Evolutionary conservation across 2,888 invertebrate species (phyloP).

Genomic region (Eristalis tenax): DNA sequence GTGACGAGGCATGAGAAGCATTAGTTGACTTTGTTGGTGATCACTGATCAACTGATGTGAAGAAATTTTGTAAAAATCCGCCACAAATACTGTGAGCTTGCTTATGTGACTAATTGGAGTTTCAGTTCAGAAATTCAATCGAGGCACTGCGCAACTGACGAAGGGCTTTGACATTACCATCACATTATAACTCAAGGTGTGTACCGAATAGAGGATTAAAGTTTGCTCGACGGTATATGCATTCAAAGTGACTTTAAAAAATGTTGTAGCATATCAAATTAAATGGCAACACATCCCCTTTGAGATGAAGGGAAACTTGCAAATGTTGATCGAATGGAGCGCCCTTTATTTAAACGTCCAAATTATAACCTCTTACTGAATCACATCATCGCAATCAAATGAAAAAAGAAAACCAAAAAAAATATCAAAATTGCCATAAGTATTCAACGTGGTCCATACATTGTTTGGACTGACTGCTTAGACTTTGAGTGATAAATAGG

Average conservation of each 20-base stretch:
- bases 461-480: too few species aligned
- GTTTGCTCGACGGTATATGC: neutral
- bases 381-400: neutral
- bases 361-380: neutral
- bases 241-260: neutral
- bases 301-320: neutral
- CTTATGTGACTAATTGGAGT: neutral
- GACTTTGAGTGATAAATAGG: too few species aligned
- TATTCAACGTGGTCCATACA: too few species aligned
- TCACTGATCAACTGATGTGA: too few species aligned
- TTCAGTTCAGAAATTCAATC: neutral
- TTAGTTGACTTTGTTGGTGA: neutral
- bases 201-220: neutral
- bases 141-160: neutral
- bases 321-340: neutral
- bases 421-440: too few species aligned
- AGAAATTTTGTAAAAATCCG: neutral
- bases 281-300: neutral
- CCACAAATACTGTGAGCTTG: neutral
- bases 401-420: too few species aligned
- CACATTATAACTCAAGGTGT: neutral
- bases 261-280: neutral
- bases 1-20: neutral
- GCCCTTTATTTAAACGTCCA: neutral
- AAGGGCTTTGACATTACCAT: too few species aligned